Percentiles rank a stretch among this genome's conserved stretches.
Conservation (phyloP, 1,140 invertebrate species). For the Magallana ariakensis region DNA sequence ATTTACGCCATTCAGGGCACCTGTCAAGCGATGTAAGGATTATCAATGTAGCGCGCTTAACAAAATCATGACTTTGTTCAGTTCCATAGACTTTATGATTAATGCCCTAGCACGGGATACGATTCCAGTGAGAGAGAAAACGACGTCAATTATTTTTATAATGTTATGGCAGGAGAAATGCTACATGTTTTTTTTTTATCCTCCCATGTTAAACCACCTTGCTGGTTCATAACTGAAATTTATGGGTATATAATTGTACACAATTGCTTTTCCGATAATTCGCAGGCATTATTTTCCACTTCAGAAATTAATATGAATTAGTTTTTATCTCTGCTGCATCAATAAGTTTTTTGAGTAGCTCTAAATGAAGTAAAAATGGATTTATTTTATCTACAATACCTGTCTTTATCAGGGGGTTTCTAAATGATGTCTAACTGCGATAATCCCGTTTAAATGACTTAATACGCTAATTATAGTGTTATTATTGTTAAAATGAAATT, state of each 20-base stretch:
- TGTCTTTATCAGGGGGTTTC: not conserved
- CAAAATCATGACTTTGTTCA: constrained; percentile 24
- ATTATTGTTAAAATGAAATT: constrained; percentile 25
- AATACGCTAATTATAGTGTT: constrained; percentile 18
- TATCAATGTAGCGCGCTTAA: not conserved
- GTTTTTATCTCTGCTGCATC: constrained; percentile 21
- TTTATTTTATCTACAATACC: constrained; percentile 14
- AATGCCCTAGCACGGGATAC: constrained; percentile 13
- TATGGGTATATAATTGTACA: constrained; percentile 12
- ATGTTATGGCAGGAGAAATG: constrained; percentile 25
- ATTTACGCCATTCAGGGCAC: constrained; percentile 17
- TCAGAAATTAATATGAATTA: constrained; percentile 38
- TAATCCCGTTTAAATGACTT: constrained; percentile 7
- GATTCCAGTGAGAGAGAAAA: not conserved
- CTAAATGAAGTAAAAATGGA: constrained; percentile 25
- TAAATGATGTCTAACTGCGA: constrained; percentile 1
- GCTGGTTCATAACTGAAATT: constrained; percentile 15
- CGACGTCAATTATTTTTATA: constrained; percentile 27
- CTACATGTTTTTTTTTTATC: constrained; percentile 13
- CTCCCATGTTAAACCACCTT: constrained; percentile 12
- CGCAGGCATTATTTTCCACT: constrained; percentile 15
- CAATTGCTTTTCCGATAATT: constrained; percentile 22
- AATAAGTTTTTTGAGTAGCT: constrained; percentile 20
- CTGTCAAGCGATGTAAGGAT: constrained; percentile 2
- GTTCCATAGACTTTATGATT: constrained; percentile 29